A percentile compares a stretch with the other conserved stretches of the same genome.
Evolutionary conservation across 2,888 invertebrate genomes (phyloP).

Genomic region (Bellardia pandia): DNA sequence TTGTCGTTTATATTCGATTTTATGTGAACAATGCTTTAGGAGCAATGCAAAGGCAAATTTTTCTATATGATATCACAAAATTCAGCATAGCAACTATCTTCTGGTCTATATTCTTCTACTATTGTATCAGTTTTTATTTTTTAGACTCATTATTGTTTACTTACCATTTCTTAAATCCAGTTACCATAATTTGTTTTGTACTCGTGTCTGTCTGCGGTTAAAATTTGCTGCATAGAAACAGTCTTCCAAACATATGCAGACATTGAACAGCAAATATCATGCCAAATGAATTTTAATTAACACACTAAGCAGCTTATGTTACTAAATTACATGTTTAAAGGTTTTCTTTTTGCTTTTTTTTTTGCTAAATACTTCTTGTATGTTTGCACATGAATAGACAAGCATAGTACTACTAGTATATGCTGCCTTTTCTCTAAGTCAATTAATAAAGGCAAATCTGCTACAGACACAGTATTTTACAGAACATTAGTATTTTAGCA

Average conservation of each 20-base stretch:
- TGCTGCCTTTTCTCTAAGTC: background rate
- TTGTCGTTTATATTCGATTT: too few relatives aligned
- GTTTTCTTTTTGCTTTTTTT: background rate
- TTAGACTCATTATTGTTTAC: background rate
- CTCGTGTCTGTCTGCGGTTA: background rate
- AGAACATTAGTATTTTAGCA: too few relatives aligned
- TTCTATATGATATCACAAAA: too few relatives aligned
- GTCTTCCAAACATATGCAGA: background rate
- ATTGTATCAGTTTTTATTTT: background rate
- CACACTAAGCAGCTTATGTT: slow-evolving; percentile 51
- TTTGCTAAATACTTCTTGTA: background rate
- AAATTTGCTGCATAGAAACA: background rate
- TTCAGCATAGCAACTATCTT: too few relatives aligned
- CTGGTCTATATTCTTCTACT: too few relatives aligned
- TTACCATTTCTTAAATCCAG: background rate
- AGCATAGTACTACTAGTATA: background rate
- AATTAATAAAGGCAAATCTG: slow-evolving; percentile 35
- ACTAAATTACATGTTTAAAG: slow-evolving; percentile 39
- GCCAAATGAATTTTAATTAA: slow-evolving; percentile 62
- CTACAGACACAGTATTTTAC: background rate
- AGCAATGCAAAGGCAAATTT: too few relatives aligned
- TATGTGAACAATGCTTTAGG: too few relatives aligned
- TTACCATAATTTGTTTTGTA: background rate
- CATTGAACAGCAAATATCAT: slow-evolving; percentile 33
- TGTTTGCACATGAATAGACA: background rate